Evolutionary conservation across 2,113 vertebrate species (phyloP).

Genomic region (Thymallus thymallus): DNA sequence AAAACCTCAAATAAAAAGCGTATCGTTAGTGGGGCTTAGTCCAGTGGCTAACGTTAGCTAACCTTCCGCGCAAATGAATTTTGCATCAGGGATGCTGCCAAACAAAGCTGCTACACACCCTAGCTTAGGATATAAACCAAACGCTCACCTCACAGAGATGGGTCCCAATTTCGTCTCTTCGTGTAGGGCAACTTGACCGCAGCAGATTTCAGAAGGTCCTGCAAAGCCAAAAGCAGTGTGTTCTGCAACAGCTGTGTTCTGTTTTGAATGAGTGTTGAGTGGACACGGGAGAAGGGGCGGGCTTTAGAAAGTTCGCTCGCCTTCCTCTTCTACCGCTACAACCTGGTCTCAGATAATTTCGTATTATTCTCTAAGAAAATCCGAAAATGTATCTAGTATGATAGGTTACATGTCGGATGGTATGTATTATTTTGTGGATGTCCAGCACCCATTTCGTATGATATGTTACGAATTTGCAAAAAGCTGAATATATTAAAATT

Average conservation of each 20-base stretch:
- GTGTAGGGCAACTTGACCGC: slow-evolving; percentile 25
- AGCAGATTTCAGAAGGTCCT: not conserved
- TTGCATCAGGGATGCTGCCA: not conserved
- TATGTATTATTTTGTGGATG: too few species aligned
- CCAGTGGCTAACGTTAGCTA: slow-evolving; percentile 44
- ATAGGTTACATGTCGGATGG: too few species aligned
- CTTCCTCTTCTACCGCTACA: too few species aligned
- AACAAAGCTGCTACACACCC: not conserved
- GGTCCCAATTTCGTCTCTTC: slow-evolving; percentile 18
- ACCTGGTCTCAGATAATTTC: too few species aligned
- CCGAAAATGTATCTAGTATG: too few species aligned
- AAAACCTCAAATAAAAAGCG: not conserved
- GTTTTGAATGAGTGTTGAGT: slow-evolving; percentile 68
- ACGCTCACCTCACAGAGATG: slow-evolving; percentile 44
- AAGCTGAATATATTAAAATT: too few species aligned
- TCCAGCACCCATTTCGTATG: too few species aligned
- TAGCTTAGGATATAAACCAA: too few species aligned
- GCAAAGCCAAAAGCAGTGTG: slow-evolving; percentile 32
- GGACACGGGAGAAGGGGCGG: slow-evolving; percentile 24
- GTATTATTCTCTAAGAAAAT: too few species aligned
- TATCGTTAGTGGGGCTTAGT: not conserved
- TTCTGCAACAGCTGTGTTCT: slow-evolving; percentile 70
- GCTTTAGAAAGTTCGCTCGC: too few species aligned
- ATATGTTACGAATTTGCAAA: too few species aligned
- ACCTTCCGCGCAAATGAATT: slow-evolving; percentile 12